Evolutionary conservation across 2,888 invertebrate species (phyloP), one percentile per base, ranked within the genome.

Genomic region (Halictus quadricinctus): DNA sequence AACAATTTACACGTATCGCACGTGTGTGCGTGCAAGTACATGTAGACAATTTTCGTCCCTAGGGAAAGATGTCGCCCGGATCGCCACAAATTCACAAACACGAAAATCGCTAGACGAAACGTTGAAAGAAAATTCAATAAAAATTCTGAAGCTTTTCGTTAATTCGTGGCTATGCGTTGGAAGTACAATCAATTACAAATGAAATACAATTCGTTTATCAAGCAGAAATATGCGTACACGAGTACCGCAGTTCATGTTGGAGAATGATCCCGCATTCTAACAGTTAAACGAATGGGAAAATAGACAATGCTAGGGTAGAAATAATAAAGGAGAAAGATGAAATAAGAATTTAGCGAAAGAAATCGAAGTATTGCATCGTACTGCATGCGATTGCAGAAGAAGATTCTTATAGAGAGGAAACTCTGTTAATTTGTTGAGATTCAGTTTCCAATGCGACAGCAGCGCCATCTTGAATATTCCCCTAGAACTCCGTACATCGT

Each of bases 71-170:
- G 29, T 72, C 50, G 72, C 80, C 43, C 36, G 15, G 41, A 46
- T 7, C 15, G 13, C 25, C 21, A 69, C 43, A 43, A 69, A 41
- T 69, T 64, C 1, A 36, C 29, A 58, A 69, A 46, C 54, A 75
- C 4, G 21, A 70, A 83, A 81, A 29, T 60, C 66, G 66, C 73
- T 81, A 81, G 46, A 29, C 3, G 7, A 10, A 72, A 69, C 12
- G 21, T 36, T 41, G 21, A 21, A 43, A 41, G 12, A 50, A 58
- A 72, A 46, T 50, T 48, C 21, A 13, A 72, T 12, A 12, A 50
- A 73, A 50, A 29, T 29, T 50, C n/a, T 50, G 1, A 25, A 7
- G 8, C 8, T 15, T 60, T 60, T 58, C n/a, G 10, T 21, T n/a
- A 10, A 13, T 10, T 60, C 5, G 12, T 48, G 6, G 29, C 25